phyloP scores from a whole-genome alignment of 2,888 invertebrate species.

The Pelosia muscerda region DNA sequence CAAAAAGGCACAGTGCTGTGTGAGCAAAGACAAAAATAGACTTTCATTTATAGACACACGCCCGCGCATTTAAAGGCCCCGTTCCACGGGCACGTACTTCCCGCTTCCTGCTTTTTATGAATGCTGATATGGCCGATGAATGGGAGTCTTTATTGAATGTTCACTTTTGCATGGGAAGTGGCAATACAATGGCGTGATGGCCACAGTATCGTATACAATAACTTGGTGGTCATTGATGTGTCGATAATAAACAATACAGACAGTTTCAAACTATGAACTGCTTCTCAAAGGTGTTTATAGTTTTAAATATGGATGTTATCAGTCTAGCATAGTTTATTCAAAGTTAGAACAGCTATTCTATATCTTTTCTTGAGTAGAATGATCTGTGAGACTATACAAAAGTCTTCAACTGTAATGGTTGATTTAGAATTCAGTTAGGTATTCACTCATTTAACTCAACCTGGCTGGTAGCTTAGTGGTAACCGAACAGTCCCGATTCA shows the following conservation, averaged over 20 bases:
- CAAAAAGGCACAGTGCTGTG: conserved; percentile 28
- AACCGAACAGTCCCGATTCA: too few species aligned
- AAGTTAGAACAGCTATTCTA: neutral
- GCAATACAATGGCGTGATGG: conserved; percentile 42
- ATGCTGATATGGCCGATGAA: conserved; percentile 61
- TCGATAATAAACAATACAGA: conserved; percentile 41
- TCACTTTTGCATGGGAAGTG: conserved; percentile 60
- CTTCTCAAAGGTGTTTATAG: neutral
- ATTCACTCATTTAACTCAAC: too few species aligned
- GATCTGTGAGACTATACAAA: neutral
- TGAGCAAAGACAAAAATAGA: conserved; percentile 46
- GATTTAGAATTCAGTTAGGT: neutral
- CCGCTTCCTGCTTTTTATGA: conserved; percentile 75
- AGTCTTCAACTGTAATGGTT: neutral
- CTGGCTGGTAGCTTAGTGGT: neutral
- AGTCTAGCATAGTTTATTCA: neutral
- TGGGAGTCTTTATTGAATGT: conserved; percentile 61
- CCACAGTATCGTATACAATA: conserved; percentile 48
- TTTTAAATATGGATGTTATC: conserved; percentile 6
- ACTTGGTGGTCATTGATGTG: conserved; percentile 39
- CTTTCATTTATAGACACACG: conserved; percentile 43
- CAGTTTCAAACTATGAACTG: conserved; percentile 6
- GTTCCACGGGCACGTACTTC: conserved; percentile 74
- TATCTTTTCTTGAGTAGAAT: neutral
- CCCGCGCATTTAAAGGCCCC: conserved; percentile 67